A percentile compares a stretch with the other conserved stretches of the same genome.
These are phyloP conservation scores for Platycercus adscitus DNA, from an alignment of 2,113 vertebrate species.

Conservation along the genomic window DNA sequence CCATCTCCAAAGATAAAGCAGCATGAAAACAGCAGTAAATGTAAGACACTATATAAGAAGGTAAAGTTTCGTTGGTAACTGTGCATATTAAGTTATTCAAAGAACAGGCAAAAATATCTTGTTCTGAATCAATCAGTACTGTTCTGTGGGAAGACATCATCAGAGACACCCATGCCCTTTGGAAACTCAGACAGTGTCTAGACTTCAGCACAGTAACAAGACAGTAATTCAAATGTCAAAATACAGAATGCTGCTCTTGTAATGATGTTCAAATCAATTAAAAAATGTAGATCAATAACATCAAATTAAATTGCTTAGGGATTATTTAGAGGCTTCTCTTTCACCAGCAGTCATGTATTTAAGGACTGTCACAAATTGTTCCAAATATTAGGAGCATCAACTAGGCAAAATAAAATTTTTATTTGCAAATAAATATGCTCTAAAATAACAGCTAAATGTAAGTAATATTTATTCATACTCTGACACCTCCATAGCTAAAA, in stretches of 20 bases:
- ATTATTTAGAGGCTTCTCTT: constrained; percentile 26
- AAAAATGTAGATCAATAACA: constrained; percentile 4
- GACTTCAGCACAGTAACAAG: constrained; percentile 20
- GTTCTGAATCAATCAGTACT: background rate
- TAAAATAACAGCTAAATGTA: background rate
- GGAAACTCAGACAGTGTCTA: constrained; percentile 42
- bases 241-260: background rate
- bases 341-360: constrained; percentile 13
- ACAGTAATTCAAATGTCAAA: constrained; percentile 46
- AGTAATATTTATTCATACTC: background rate
- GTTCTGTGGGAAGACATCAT: background rate
- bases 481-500: background rate
- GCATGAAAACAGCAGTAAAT: background rate
- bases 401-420: background rate
- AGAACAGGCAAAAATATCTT: background rate
- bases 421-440: background rate
- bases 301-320: constrained; percentile 19
- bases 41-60: background rate
- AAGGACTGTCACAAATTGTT: background rate
- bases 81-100: background rate
- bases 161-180: constrained; percentile 20
- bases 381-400: background rate
- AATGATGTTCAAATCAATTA: constrained; percentile 38
- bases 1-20: background rate
- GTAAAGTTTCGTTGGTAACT: background rate